Evolutionary conservation across 2,113 vertebrate species (phyloP).

Genomic region (Lanius collurio): DNA sequence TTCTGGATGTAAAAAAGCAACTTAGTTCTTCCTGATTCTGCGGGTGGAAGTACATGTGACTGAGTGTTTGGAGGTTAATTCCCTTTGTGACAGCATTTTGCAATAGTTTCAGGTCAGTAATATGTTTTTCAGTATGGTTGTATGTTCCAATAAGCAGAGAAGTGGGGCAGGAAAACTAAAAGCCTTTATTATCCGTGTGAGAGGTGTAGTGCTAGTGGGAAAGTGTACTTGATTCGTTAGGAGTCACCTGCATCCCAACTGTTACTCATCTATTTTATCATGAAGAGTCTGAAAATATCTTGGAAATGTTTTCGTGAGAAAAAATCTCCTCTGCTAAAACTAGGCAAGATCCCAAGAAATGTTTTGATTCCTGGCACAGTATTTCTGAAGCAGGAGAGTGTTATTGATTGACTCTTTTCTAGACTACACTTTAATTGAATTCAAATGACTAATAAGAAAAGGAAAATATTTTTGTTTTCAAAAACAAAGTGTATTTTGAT

Average conservation of each 20-base stretch:
- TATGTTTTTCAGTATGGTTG: neutral
- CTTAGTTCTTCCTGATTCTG: neutral
- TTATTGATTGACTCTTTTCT: neutral
- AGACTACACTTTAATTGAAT: neutral
- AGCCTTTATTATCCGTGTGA: neutral
- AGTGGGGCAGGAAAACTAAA: neutral
- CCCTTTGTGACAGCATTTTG: neutral
- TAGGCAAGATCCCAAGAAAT: neutral
- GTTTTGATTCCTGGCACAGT: neutral
- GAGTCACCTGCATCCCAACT: neutral
- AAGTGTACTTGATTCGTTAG: neutral
- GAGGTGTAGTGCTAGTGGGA: neutral
- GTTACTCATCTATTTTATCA: neutral
- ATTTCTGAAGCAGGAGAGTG: neutral
- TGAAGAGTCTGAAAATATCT: neutral
- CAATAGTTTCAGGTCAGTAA: neutral
- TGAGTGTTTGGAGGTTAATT: neutral
- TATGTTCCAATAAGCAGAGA: neutral
- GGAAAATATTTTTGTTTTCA: neutral
- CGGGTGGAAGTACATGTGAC: neutral
- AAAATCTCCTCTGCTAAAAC: neutral
- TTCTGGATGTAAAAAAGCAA: neutral
- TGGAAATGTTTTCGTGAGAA: neutral
- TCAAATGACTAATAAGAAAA: neutral
- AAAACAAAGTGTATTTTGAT: neutral